phyloP scores from a whole-genome alignment of 2,888 invertebrate genomes.

The Acrobasis consociella region DNA sequence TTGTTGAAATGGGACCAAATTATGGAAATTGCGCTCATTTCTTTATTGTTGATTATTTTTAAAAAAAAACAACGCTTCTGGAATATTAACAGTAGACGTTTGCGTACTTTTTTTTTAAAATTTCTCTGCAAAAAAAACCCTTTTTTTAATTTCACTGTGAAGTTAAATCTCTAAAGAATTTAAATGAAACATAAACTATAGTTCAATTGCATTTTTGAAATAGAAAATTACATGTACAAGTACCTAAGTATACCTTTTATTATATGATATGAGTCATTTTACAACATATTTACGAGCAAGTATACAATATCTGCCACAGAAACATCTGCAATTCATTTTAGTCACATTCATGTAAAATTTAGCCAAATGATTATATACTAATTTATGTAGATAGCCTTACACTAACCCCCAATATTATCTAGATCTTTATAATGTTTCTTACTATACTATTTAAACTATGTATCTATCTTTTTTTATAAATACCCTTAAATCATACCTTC shows the following conservation, averaged over 20 bases:
- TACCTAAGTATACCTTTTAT: no score
- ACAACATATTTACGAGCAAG: neutral
- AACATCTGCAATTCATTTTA: neutral
- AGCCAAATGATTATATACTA: neutral
- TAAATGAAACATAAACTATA: no score
- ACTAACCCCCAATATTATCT: conserved; percentile 17
- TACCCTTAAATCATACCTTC: conserved; percentile 30
- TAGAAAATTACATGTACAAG: no score
- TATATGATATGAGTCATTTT: no score
- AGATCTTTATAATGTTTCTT: conserved; percentile 22
- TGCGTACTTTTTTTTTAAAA: conserved; percentile 21
- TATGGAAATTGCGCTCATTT: conserved; percentile 44
- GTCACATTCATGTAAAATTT: neutral
- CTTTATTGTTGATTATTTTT: conserved; percentile 33
- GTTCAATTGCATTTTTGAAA: no score
- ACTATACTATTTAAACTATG: conserved; percentile 25
- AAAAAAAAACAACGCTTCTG: conserved; percentile 22
- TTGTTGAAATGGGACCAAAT: conserved; percentile 61
- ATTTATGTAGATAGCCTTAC: neutral
- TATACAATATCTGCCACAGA: neutral
- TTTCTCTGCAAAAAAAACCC: no score
- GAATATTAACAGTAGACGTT: conserved; percentile 21
- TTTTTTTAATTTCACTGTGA: no score
- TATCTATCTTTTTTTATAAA: conserved; percentile 31
- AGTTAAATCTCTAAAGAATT: no score